Evolutionary conservation across 2,797 vertebrate genomes (phyloP).

Genomic region (Pyrocephalus nanus): DNA sequence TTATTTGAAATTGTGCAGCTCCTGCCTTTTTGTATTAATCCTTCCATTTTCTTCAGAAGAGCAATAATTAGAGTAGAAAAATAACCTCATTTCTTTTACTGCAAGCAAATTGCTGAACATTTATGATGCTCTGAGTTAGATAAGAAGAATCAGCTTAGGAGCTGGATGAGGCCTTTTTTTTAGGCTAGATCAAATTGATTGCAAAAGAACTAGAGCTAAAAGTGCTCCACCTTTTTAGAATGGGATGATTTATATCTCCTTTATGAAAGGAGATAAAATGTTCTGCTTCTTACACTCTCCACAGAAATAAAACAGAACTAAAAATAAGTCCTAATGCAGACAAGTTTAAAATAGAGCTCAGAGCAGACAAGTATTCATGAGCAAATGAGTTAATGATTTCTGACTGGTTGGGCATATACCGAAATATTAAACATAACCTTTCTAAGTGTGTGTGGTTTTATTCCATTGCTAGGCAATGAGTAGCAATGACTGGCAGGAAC

Average conservation of each 20-base stretch:
- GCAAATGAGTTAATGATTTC: constrained; percentile 48
- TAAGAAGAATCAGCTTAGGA: neutral
- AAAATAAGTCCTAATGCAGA: constrained; percentile 46
- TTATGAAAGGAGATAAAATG: constrained; percentile 57
- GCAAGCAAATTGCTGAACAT: neutral
- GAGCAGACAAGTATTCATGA: constrained; percentile 37
- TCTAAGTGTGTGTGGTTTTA: neutral
- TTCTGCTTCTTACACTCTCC: constrained; percentile 34
- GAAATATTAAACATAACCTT: constrained; percentile 27
- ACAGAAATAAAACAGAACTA: constrained; percentile 54
- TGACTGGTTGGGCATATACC: constrained; percentile 18
- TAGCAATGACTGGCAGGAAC: neutral
- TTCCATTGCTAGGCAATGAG: neutral
- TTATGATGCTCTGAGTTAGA: neutral
- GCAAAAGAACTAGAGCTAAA: neutral
- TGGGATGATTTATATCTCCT: constrained; percentile 58
- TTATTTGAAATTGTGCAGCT: neutral
- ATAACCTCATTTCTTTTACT: neutral
- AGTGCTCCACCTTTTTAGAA: constrained; percentile 47
- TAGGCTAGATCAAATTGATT: constrained; percentile 18
- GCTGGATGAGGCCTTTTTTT: neutral
- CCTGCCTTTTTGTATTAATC: neutral
- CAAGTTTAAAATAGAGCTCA: constrained; percentile 49
- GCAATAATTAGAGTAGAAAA: neutral
- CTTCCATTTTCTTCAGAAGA: neutral